Conservation (phyloP, 2,797 vertebrate genomes). For the Dryobates pubescens region DNA sequence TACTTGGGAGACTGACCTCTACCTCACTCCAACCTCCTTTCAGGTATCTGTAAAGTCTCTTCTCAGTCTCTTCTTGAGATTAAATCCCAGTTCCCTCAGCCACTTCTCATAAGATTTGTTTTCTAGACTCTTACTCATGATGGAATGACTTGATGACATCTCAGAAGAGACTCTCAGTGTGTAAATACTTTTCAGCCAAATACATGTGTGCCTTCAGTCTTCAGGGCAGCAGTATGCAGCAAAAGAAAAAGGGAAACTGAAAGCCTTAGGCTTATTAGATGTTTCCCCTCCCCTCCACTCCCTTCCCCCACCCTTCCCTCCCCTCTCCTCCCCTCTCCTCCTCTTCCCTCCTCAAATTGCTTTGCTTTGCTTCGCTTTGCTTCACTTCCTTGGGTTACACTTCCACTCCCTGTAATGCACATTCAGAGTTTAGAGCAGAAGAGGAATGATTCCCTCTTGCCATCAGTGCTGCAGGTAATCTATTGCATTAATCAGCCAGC, state of each 20-base stretch:
- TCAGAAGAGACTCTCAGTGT: neutral
- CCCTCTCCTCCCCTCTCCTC: too few species aligned
- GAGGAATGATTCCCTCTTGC: conserved; percentile 58
- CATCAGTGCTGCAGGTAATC: conserved; percentile 76
- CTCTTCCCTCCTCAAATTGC: too few species aligned
- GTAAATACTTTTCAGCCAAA: neutral
- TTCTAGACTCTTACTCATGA: too few species aligned
- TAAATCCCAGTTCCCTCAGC: too few species aligned
- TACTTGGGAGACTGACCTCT: too few species aligned
- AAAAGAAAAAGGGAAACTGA: neutral
- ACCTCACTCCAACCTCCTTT: too few species aligned
- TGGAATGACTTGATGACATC: neutral
- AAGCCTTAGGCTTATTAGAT: neutral
- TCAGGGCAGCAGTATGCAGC: neutral
- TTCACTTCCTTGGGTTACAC: neutral
- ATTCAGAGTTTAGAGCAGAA: conserved; percentile 44
- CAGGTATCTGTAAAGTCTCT: too few species aligned
- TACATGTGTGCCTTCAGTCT: neutral
- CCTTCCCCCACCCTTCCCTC: too few species aligned
- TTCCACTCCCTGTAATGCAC: neutral
- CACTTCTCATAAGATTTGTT: too few species aligned
- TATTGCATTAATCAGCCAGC: conserved; percentile 79
- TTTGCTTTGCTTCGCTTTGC: neutral
- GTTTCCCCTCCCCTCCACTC: too few species aligned
- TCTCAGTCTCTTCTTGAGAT: too few species aligned